Evolutionary conservation across 2,888 invertebrate species (phyloP).

Genomic region (Apodemia hepburni): DNA sequence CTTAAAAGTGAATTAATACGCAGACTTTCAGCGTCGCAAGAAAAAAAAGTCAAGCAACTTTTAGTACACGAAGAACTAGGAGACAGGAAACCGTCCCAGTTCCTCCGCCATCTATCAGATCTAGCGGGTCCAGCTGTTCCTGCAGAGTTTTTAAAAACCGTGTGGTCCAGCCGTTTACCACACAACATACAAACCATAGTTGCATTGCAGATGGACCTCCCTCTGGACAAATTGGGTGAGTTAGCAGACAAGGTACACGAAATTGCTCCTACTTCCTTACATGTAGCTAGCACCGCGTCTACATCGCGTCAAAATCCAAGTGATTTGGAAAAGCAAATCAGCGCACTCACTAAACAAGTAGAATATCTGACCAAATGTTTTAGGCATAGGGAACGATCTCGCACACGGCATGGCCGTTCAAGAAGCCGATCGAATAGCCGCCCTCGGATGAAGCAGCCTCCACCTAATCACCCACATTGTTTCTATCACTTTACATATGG

Average conservation of each 20-base stretch:
- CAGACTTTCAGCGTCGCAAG: conserved; percentile 18
- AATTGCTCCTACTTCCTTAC: too few species aligned
- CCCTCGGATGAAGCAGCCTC: not conserved
- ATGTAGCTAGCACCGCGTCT: too few species aligned
- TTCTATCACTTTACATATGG: not conserved
- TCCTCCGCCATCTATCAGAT: conserved; percentile 27
- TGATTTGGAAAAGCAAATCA: too few species aligned
- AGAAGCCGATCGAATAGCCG: too few species aligned
- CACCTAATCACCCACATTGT: not conserved
- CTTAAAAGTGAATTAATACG: not conserved
- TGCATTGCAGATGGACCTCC: not conserved
- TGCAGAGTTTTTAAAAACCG: not conserved
- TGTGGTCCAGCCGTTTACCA: not conserved
- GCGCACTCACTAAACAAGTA: too few species aligned
- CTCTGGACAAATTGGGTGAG: not conserved
- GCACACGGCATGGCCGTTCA: too few species aligned
- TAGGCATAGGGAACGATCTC: too few species aligned
- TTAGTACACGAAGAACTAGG: conserved; percentile 31
- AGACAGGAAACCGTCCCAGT: conserved; percentile 32
- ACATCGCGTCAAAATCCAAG: too few species aligned
- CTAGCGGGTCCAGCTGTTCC: conserved; percentile 27
- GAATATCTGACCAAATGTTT: too few species aligned
- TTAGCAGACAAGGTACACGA: too few species aligned
- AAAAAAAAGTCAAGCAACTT: conserved; percentile 30
- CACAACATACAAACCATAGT: not conserved